Evolutionary conservation across 2,888 invertebrate genomes (phyloP).

Genomic region (Pteria penguin): DNA sequence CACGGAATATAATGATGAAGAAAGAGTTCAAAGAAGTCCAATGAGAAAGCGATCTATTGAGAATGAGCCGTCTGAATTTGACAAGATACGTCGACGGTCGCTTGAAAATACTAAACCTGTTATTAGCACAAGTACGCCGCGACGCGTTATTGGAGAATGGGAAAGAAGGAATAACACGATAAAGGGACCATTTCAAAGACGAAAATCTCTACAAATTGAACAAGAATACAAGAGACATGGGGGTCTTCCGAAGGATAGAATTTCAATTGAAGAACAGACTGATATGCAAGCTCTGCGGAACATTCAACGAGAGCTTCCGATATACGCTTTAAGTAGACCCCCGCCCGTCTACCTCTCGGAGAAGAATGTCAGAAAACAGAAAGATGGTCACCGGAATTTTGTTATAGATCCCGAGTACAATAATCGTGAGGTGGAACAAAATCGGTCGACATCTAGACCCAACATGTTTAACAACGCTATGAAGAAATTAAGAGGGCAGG

Average conservation of each 20-base stretch:
- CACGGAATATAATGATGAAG: background rate
- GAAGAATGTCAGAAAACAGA: background rate
- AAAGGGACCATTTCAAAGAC: background rate
- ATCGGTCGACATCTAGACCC: background rate
- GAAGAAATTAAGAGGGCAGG: background rate
- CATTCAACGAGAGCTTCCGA: background rate
- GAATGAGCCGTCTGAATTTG: background rate
- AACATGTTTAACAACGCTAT: background rate
- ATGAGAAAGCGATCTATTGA: background rate
- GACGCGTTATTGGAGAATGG: background rate
- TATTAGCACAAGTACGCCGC: background rate
- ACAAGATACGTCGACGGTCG: background rate
- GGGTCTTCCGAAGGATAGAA: background rate
- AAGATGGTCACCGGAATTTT: background rate
- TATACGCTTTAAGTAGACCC: background rate
- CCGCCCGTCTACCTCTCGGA: background rate
- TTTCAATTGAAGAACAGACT: background rate
- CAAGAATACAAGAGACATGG: too few species aligned
- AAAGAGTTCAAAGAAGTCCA: background rate
- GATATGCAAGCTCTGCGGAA: background rate
- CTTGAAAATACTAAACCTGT: background rate
- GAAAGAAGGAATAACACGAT: too few species aligned
- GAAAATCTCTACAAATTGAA: background rate
- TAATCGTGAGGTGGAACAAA: background rate
- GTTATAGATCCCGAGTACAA: background rate